A percentile compares a stretch with the other conserved stretches of the same genome.
Conservation (phyloP, 2,797 vertebrate species). For the Peromyscus nudipes region DNA sequence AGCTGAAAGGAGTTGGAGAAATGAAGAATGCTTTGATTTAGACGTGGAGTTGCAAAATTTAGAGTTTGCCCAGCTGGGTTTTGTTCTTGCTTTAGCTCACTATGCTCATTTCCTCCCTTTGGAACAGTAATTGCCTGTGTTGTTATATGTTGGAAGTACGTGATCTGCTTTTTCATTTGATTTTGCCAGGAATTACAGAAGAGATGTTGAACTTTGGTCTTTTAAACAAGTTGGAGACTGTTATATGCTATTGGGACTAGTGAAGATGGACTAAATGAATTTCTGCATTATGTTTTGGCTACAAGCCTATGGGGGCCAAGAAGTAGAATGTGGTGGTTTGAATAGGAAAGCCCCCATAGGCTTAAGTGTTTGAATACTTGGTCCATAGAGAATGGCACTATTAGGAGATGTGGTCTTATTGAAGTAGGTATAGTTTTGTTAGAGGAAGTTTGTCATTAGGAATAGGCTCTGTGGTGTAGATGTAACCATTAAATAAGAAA, state of each 20-base stretch:
- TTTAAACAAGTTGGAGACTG: background rate
- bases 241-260: background rate
- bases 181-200: background rate
- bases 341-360: background rate
- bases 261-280: background rate
- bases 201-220: background rate
- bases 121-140: background rate
- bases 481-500: too few species aligned
- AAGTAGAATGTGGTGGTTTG: background rate
- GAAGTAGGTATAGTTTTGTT: background rate
- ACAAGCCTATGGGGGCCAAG: background rate
- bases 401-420: background rate
- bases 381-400: background rate
- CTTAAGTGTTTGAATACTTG: background rate
- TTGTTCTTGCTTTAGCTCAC: background rate
- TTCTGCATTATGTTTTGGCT: background rate
- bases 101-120: background rate
- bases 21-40: background rate
- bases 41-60: background rate
- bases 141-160: background rate
- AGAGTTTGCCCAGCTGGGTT: background rate
- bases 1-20: background rate
- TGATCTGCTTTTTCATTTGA: background rate
- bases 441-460: background rate
- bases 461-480: background rate